Evolutionary conservation across 1,140 invertebrate species (phyloP).

Genomic region (Brachionus angularis): DNA sequence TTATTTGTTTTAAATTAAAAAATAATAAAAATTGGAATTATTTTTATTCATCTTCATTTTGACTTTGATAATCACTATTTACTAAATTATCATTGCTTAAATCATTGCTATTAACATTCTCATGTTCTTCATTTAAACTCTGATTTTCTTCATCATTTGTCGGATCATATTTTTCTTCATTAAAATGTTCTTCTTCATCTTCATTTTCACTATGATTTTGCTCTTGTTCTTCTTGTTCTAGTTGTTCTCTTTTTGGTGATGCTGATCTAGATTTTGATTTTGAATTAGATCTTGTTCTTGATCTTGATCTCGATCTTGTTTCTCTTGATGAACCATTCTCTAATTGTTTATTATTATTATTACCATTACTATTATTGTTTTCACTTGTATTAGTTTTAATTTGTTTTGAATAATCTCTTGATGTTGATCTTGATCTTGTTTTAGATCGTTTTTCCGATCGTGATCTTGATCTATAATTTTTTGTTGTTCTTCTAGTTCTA

Average conservation of each 20-base stretch:
- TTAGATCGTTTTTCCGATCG: not conserved
- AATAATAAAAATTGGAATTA: too few relatives aligned
- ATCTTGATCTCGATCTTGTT: slow-evolving; percentile 15
- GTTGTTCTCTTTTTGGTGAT: not conserved
- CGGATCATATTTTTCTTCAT: not conserved
- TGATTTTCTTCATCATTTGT: too few relatives aligned
- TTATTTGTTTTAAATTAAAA: too few relatives aligned
- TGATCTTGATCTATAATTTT: too few relatives aligned
- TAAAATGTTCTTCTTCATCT: not conserved
- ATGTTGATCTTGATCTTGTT: not conserved
- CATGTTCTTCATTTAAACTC: not conserved
- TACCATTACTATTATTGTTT: too few relatives aligned
- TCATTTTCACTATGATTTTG: not conserved
- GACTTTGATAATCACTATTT: slow-evolving; percentile 33
- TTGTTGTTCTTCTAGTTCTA: too few relatives aligned
- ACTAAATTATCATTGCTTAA: slow-evolving; percentile 5
- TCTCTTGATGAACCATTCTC: too few relatives aligned
- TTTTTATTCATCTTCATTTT: slow-evolving; percentile 39
- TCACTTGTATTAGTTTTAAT: too few relatives aligned
- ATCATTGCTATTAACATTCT: not conserved
- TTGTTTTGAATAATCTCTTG: too few relatives aligned
- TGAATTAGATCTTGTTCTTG: not conserved
- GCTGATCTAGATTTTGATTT: not conserved
- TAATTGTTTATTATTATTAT: too few relatives aligned
- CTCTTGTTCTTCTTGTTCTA: not conserved